Evolutionary conservation across 2,888 invertebrate species (phyloP), one percentile per base, ranked within the genome.

Genomic region (Agapetus fuscipes): DNA sequence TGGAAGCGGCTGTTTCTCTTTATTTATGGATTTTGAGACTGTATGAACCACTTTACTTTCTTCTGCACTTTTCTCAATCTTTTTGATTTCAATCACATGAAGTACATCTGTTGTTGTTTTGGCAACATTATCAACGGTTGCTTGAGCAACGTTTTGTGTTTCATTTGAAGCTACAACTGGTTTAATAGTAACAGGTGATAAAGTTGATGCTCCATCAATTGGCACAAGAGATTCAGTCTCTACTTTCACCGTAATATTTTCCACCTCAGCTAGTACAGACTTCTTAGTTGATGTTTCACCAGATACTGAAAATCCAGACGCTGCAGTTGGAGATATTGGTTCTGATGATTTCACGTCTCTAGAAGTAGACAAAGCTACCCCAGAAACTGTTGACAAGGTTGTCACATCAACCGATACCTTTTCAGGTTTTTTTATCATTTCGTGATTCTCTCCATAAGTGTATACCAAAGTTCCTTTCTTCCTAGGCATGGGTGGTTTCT

Each of bases 1-100:
- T 10, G 70, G 69, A 51, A 66, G 58, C 56, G 68, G 66, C 39
- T 69, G 68, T 45, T 69, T 71, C 55, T 71, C 71, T 51, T 66
- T 68, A 47, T 71, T 71, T 26, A 71, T 64, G 0, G 69, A 69
- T 50, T 69, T 71, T 20, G 9, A 4, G 9, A 20, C 20, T 20
- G 20, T 20, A 20, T 4, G 4, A 6, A 20, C 20, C n/a, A n/a
- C n/a, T n/a, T n/a, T n/a, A 20, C 20, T 20, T 20, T 20, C 5
- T 9, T 6, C 4, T 20, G 4, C 20, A 20, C 20, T 20, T n/a
- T n/a, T n/a, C n/a, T n/a, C n/a, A n/a, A n/a, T n/a, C n/a, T n/a
- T n/a, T n/a, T n/a, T n/a, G n/a, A n/a, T n/a, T n/a, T n/a, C n/a
- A n/a, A n/a, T n/a, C n/a, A n/a, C n/a, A n/a, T n/a, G n/a, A n/a